Conservation (phyloP, 1,140 invertebrate species). For the Amphibalanus amphitrite region DNA sequence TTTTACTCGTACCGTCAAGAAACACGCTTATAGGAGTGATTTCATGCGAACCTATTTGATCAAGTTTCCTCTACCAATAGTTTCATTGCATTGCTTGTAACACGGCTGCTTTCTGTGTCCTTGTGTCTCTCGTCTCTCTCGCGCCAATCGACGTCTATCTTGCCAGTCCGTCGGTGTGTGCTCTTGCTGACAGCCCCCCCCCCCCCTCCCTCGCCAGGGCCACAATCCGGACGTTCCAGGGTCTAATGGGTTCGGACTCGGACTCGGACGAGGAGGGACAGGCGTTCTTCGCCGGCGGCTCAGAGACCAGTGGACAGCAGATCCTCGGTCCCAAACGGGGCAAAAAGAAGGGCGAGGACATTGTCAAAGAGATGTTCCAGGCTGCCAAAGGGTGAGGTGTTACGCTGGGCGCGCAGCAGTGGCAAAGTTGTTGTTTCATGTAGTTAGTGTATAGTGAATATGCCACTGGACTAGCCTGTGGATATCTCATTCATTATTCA, state of each 20-base stretch:
- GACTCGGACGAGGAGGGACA: slow-evolving; percentile 44
- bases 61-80: too few species aligned
- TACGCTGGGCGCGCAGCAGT: background rate
- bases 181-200: background rate
- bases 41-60: too few species aligned
- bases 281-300: slow-evolving; percentile 92
- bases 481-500: too few species aligned
- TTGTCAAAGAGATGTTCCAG: slow-evolving; percentile 82
- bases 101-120: too few species aligned
- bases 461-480: too few species aligned
- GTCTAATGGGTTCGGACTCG: slow-evolving; percentile 14
- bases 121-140: too few species aligned
- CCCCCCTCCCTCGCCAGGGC: background rate
- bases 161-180: slow-evolving; percentile 3
- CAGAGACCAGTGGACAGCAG: slow-evolving; percentile 86
- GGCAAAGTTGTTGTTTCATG: too few species aligned
- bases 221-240: background rate
- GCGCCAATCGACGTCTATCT: slow-evolving; percentile 12
- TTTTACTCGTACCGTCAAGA: too few species aligned
- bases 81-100: too few species aligned
- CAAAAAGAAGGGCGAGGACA: slow-evolving; percentile 40
- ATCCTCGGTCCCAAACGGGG: slow-evolving; percentile 77
- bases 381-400: slow-evolving; percentile 62
- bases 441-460: too few species aligned
- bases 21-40: too few species aligned